These are phyloP conservation scores for Aspidoscelis tigris DNA, from an alignment of 2,113 vertebrate species.

Conservation along the genomic window DNA sequence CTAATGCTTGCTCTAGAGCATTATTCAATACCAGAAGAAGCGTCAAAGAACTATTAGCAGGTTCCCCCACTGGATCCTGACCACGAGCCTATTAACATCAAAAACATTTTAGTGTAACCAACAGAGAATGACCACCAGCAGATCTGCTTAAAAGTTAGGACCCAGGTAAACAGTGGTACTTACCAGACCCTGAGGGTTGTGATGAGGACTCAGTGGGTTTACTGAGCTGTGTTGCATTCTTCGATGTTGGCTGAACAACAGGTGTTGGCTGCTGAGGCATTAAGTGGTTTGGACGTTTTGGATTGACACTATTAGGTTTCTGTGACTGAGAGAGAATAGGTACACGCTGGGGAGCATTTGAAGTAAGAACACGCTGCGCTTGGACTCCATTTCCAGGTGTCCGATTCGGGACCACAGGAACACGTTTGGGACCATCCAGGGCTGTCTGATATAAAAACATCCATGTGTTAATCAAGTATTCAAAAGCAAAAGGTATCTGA, in stretches of 20 bases:
- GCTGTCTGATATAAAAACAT: slow-evolving; percentile 61
- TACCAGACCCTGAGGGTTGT: slow-evolving; percentile 63
- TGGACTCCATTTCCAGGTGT: slow-evolving; percentile 50
- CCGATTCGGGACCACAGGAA: slow-evolving; percentile 74
- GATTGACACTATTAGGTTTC: slow-evolving; percentile 33
- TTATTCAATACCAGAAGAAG: too few species aligned
- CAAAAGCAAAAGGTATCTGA: not conserved
- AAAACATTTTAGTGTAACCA: not conserved
- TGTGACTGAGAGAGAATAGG: slow-evolving; percentile 67
- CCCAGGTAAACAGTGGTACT: slow-evolving; percentile 1
- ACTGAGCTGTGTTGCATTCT: slow-evolving; percentile 11
- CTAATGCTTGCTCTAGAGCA: too few species aligned
- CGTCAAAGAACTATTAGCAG: too few species aligned
- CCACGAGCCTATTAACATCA: not conserved
- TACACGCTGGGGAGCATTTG: slow-evolving; percentile 82
- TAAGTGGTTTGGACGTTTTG: slow-evolving; percentile 55
- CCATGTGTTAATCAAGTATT: not conserved
- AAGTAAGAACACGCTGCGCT: slow-evolving; percentile 77
- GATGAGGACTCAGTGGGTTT: slow-evolving; percentile 60
- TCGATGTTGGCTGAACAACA: not conserved
- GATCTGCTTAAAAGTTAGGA: not conserved
- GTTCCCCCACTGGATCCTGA: too few species aligned
- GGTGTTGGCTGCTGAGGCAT: slow-evolving; percentile 18
- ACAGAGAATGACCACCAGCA: not conserved
- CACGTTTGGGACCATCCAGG: slow-evolving; percentile 78